phyloP scores from a whole-genome alignment of 2,113 vertebrate genomes.

The Pachycephala philippinensis region DNA sequence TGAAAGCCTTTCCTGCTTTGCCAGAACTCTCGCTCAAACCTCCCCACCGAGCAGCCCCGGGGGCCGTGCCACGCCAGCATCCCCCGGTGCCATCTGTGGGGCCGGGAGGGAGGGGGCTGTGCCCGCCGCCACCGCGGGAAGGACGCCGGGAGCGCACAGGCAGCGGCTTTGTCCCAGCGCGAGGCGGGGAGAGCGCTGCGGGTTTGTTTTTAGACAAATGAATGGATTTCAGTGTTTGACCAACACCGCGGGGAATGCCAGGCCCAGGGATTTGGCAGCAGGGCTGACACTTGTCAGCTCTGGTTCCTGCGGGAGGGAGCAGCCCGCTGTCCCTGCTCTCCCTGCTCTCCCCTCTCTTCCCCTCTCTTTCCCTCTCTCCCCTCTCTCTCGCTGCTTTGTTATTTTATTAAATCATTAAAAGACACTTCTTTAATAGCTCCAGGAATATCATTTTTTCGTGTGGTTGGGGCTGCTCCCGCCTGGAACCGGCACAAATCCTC shows the following conservation, averaged over 20 bases:
- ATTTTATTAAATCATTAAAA: constrained; percentile 51
- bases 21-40: neutral
- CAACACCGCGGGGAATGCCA: neutral
- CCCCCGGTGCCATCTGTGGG: neutral
- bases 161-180: neutral
- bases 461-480: constrained; percentile 1
- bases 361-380: neutral
- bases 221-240: constrained; percentile 23
- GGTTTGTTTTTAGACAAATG: neutral
- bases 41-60: rapidly evolving
- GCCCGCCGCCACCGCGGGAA: neutral
- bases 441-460: neutral
- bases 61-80: neutral
- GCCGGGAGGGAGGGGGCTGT: neutral
- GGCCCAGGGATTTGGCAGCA: neutral
- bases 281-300: neutral
- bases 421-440: neutral
- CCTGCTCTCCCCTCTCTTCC: neutral
- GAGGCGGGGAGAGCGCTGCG: neutral
- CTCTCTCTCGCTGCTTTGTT: neutral
- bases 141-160: neutral
- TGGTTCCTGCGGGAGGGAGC: neutral
- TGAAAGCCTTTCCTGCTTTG: neutral
- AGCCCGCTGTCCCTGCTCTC: neutral
- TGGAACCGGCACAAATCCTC: neutral